Evolutionary conservation across 2,888 invertebrate genomes (phyloP).

Genomic region (Galerucella nymphaeae): DNA sequence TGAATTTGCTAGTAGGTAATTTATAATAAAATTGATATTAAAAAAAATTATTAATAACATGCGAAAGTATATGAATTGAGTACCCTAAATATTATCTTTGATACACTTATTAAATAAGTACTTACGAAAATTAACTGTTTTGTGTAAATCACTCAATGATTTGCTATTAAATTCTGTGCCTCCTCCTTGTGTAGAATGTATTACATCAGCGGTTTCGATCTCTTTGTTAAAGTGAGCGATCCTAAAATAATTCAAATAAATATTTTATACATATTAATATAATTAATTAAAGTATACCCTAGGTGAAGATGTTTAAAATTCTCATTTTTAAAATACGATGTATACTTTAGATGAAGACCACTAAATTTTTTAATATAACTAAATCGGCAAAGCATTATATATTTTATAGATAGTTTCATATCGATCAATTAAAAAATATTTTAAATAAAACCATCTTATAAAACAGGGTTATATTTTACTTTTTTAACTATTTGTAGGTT

Average conservation of each 20-base stretch:
- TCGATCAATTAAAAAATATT: neutral
- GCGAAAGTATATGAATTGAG: no score
- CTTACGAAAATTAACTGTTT: slow-evolving; percentile 26
- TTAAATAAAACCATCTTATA: neutral
- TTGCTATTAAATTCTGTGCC: slow-evolving; percentile 18
- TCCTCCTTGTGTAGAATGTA: neutral
- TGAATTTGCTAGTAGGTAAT: no score
- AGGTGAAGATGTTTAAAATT: neutral
- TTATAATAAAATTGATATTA: no score
- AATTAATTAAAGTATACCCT: neutral
- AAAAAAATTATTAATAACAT: no score
- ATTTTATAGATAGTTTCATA: neutral
- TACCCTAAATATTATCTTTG: no score
- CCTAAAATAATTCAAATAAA: neutral
- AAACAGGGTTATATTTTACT: neutral
- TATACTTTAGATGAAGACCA: slow-evolving; percentile 1
- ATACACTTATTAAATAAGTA: neutral
- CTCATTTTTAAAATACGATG: neutral
- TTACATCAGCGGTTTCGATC: neutral
- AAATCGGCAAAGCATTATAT: neutral
- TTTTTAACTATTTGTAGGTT: neutral
- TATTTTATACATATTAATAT: neutral
- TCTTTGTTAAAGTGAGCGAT: neutral
- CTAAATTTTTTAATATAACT: slow-evolving; percentile 2
- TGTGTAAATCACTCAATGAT: slow-evolving; percentile 5